phyloP scores from a whole-genome alignment of 2,797 vertebrate genomes.

The Hirundo rustica region DNA sequence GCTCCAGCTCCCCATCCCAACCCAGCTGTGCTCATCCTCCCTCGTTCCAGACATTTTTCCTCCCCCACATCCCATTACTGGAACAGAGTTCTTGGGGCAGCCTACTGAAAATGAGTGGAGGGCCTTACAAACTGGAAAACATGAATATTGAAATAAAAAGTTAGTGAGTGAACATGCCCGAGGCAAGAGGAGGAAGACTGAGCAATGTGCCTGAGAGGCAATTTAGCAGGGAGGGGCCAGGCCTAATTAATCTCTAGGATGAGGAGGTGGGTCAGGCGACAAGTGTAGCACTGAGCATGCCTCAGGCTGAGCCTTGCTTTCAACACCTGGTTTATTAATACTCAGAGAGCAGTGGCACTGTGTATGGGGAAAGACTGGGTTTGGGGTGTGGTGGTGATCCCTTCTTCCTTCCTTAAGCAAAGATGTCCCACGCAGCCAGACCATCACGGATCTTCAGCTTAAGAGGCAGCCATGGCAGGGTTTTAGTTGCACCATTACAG shows the following conservation, averaged over 20 bases:
- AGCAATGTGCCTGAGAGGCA: slow-evolving; percentile 58
- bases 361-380: slow-evolving; percentile 10
- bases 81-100: neutral
- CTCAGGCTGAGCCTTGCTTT: slow-evolving; percentile 44
- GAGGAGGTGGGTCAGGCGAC: slow-evolving; percentile 62
- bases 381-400: slow-evolving; percentile 23
- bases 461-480: neutral
- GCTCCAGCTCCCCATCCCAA: neutral
- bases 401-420: neutral
- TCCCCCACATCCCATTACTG: neutral
- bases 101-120: neutral
- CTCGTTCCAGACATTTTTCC: neutral
- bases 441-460: neutral
- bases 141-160: slow-evolving; percentile 46
- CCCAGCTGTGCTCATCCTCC: neutral
- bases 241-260: slow-evolving; percentile 50
- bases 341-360: neutral
- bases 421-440: neutral
- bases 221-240: slow-evolving; percentile 46
- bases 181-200: slow-evolving; percentile 24
- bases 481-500: neutral
- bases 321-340: slow-evolving; percentile 58
- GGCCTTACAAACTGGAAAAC: slow-evolving; percentile 41
- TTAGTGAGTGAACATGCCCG: slow-evolving; percentile 60
- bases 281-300: slow-evolving; percentile 29